These are phyloP conservation scores for Cosmia pyralina DNA, from an alignment of 2,888 invertebrate species.

Conservation along the genomic window DNA sequence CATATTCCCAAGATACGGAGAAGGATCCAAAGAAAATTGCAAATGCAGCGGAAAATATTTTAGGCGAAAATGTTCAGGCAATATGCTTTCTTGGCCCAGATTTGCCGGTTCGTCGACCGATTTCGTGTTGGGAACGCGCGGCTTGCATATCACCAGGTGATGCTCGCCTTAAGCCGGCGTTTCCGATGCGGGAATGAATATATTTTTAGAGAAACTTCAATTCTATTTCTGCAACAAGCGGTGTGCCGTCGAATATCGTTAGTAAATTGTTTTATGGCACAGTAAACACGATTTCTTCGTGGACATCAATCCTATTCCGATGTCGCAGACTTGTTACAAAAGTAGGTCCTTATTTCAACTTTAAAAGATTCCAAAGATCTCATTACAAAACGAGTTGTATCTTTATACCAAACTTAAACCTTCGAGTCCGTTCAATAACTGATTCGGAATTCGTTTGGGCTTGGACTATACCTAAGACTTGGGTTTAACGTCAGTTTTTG, in stretches of 20 bases:
- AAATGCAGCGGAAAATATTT: constrained; percentile 66
- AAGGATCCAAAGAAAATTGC: constrained; percentile 54
- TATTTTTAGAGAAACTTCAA: constrained; percentile 82
- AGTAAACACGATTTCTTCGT: constrained; percentile 66
- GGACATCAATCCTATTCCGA: constrained; percentile 46
- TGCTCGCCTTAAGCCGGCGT: constrained; percentile 78
- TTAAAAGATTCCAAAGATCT: constrained; percentile 6
- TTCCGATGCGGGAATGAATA: constrained; percentile 77
- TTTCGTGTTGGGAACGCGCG: constrained; percentile 80
- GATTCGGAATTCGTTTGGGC: too few species aligned
- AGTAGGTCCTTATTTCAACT: constrained; percentile 6
- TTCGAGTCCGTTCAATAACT: too few species aligned
- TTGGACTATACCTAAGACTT: too few species aligned
- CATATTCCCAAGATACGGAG: constrained; percentile 26
- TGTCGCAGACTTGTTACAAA: constrained; percentile 38
- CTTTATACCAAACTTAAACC: too few species aligned
- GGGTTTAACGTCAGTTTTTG: too few species aligned
- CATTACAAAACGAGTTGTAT: too few species aligned
- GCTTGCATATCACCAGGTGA: constrained; percentile 82
- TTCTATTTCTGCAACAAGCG: constrained; percentile 77
- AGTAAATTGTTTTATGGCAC: constrained; percentile 73
- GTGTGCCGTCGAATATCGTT: constrained; percentile 69
- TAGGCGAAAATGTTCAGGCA: constrained; percentile 77
- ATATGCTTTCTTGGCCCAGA: constrained; percentile 85
- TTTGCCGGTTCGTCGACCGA: constrained; percentile 87